Percentiles rank a stretch among this genome's conserved stretches.
Evolutionary conservation across 2,113 vertebrate species (phyloP).

Genomic region (Isichthys henryi): DNA sequence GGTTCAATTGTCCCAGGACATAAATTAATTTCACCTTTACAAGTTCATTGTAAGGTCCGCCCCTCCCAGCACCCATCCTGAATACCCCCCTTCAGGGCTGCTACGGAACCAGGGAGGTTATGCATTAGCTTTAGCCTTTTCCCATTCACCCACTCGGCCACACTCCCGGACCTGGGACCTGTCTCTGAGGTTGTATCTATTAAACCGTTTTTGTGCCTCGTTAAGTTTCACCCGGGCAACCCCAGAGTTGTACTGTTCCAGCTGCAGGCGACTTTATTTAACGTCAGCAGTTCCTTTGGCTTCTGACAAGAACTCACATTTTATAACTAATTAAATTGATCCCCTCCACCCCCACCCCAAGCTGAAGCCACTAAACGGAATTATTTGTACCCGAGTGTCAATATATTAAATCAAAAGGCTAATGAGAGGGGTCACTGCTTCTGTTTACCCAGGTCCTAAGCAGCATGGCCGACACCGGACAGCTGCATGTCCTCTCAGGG

Average conservation of each 20-base stretch:
- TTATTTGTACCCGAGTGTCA: slow-evolving; percentile 99
- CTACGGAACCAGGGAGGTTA: too few relatives aligned
- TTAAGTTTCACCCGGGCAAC: slow-evolving; percentile 89
- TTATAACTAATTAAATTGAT: slow-evolving; percentile 99
- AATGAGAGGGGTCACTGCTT: slow-evolving; percentile 96
- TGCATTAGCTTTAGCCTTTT: slow-evolving; percentile 64
- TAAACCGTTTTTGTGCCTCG: slow-evolving; percentile 90
- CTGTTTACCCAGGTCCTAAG: slow-evolving; percentile 88
- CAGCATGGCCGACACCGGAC: slow-evolving; percentile 74
- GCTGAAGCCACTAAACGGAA: slow-evolving; percentile 93
- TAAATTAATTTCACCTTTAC: not conserved
- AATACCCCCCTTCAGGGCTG: not conserved
- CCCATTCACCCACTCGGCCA: slow-evolving; percentile 76
- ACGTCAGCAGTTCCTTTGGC: slow-evolving; percentile 95
- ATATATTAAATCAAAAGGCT: slow-evolving; percentile 99
- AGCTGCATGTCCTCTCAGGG: slow-evolving; percentile 45
- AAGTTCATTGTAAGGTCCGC: not conserved
- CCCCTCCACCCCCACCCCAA: slow-evolving; percentile 50
- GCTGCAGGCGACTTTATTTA: slow-evolving; percentile 88
- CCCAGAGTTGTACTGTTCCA: slow-evolving; percentile 94
- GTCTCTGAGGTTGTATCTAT: slow-evolving; percentile 81
- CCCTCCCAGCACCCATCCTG: not conserved
- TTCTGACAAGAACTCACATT: slow-evolving; percentile 95
- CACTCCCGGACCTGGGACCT: slow-evolving; percentile 75
- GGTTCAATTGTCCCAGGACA: not conserved